Evolutionary conservation across 2,888 invertebrate genomes (phyloP).

Genomic region (Clivina fossor): DNA sequence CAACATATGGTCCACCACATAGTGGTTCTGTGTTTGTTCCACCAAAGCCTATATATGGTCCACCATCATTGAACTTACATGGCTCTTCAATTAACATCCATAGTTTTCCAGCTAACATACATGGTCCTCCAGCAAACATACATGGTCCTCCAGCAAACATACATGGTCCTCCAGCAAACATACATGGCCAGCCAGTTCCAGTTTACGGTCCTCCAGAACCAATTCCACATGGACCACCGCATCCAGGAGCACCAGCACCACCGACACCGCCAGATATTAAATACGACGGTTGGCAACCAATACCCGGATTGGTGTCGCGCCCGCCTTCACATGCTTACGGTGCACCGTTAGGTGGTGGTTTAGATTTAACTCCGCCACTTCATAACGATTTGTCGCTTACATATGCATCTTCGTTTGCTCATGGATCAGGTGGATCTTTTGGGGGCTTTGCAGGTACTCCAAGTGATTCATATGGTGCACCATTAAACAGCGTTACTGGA

Average conservation of each 20-base stretch:
- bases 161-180: constrained; percentile 47
- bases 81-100: constrained; percentile 50
- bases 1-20: constrained; percentile 42
- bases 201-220: constrained; percentile 62
- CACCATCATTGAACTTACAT: too few species aligned
- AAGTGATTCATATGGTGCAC: constrained; percentile 60
- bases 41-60: constrained; percentile 47
- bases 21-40: constrained; percentile 23
- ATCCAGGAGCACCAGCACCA: constrained; percentile 71
- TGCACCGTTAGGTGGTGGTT: constrained; percentile 45
- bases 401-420: constrained; percentile 25
- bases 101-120: constrained; percentile 37
- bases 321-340: constrained; percentile 48
- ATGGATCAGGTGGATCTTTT: constrained; percentile 3
- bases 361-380: constrained; percentile 30
- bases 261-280: constrained; percentile 74
- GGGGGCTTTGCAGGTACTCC: constrained; percentile 38
- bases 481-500: constrained; percentile 53
- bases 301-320: constrained; percentile 64
- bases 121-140: constrained; percentile 51
- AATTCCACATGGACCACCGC: constrained; percentile 61
- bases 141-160: constrained; percentile 57
- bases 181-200: constrained; percentile 46
- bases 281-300: constrained; percentile 87
- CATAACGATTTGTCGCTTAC: constrained; percentile 20